Conservation (phyloP, 92 coral and sea anemone species). For the Siderastrea siderea region DNA sequence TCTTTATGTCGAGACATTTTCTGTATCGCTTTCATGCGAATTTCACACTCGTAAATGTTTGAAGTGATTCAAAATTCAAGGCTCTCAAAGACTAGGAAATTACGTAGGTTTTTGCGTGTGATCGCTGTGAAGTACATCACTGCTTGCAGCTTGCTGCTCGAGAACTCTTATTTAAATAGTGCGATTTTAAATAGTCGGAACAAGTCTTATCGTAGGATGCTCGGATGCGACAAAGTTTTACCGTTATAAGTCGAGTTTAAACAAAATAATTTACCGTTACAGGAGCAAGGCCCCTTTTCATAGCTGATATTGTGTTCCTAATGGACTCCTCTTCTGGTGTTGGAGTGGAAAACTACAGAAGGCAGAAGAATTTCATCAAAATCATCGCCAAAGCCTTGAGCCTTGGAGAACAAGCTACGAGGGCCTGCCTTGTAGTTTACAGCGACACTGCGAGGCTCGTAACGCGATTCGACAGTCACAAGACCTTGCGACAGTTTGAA, state of each 20-base stretch:
- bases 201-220: too few species aligned
- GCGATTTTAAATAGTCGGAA: too few species aligned
- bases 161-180: too few species aligned
- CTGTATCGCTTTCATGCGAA: too few species aligned
- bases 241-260: background rate
- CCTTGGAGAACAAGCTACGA: constrained; percentile 58
- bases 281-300: constrained; percentile 13
- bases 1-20: too few species aligned
- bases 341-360: constrained; percentile 53
- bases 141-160: too few species aligned
- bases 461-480: constrained; percentile 61
- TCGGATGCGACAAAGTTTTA: too few species aligned
- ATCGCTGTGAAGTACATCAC: too few species aligned
- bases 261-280: background rate
- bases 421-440: constrained; percentile 75
- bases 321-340: constrained; percentile 84
- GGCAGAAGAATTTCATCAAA: constrained; percentile 79
- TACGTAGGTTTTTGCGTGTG: too few species aligned
- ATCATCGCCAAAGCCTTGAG: constrained; percentile 63
- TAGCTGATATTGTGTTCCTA: constrained; percentile 80
- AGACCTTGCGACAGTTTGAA: constrained; percentile 56
- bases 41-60: too few species aligned
- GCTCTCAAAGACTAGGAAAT: too few species aligned
- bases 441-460: constrained; percentile 57
- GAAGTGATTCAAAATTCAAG: too few species aligned